Evolutionary conservation across 2,888 invertebrate species (phyloP).

Genomic region (Steinernema carpocapsae): DNA sequence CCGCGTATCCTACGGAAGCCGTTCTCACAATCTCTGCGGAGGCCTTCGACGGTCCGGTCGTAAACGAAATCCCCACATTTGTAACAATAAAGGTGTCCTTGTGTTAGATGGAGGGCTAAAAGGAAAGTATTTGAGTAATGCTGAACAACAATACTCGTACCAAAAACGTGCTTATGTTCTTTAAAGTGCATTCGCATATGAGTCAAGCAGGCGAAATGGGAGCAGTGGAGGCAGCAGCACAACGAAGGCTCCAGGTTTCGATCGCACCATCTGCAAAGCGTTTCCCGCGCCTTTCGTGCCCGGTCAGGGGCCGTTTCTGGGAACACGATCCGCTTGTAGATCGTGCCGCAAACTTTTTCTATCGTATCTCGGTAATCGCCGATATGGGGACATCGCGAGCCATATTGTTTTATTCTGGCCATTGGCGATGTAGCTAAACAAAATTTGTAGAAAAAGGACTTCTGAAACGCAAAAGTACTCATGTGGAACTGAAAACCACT

Average conservation of each 20-base stretch:
- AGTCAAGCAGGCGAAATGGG: conserved; percentile 46
- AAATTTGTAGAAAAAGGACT: neutral
- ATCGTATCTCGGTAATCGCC: neutral
- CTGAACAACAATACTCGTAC: conserved; percentile 33
- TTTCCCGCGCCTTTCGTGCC: conserved; percentile 23
- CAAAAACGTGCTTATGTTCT: conserved; percentile 43
- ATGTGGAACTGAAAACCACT: neutral
- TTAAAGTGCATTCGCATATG: conserved; percentile 47
- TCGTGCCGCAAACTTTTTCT: conserved; percentile 37
- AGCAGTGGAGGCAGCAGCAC: conserved; percentile 50
- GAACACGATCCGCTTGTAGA: conserved; percentile 46
- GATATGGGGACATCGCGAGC: conserved; percentile 19
- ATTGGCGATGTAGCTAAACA: neutral
- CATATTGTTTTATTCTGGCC: conserved; percentile 12
- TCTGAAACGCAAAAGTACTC: neutral
- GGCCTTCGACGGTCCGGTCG: conserved; percentile 71
- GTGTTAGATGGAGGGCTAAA: conserved; percentile 47
- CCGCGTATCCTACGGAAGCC: conserved; percentile 69
- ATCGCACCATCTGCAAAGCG: conserved; percentile 33
- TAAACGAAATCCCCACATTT: conserved; percentile 91
- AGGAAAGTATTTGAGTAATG: neutral
- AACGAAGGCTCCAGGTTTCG: conserved; percentile 38
- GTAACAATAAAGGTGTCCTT: conserved; percentile 78
- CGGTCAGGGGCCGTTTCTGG: conserved; percentile 40
- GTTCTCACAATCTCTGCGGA: conserved; percentile 77